These are phyloP conservation scores for Mechanitis mazaeus DNA, from an alignment of 2,888 invertebrate species.

Conservation along the genomic window DNA sequence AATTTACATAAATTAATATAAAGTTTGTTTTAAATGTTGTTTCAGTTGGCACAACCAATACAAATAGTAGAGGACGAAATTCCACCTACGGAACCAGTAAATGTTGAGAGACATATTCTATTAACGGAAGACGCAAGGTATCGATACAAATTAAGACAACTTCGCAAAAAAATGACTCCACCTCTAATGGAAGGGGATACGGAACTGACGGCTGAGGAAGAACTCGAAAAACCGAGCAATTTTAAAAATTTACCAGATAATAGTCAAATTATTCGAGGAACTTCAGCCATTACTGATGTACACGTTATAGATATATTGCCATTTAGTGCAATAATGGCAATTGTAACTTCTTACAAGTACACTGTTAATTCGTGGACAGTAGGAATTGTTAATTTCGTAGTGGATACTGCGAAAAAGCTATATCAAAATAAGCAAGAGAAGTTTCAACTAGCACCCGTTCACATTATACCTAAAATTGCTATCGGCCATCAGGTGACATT, in stretches of 20 bases:
- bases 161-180: constrained; percentile 54
- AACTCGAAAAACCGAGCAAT: constrained; percentile 75
- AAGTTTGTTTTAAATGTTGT: constrained; percentile 1
- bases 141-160: constrained; percentile 57
- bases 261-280: constrained; percentile 76
- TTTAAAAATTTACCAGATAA: constrained; percentile 78
- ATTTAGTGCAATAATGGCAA: constrained; percentile 77
- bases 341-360: constrained; percentile 79
- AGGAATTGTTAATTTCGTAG: constrained; percentile 77
- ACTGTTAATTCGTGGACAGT: constrained; percentile 76
- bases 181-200: constrained; percentile 49
- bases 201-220: constrained; percentile 58
- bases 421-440: constrained; percentile 57
- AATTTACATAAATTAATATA: background rate
- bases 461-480: constrained; percentile 78
- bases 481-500: constrained; percentile 71
- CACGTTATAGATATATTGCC: constrained; percentile 62
- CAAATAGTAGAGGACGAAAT: constrained; percentile 53
- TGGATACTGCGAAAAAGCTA: constrained; percentile 65
- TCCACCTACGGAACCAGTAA: constrained; percentile 43
- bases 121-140: constrained; percentile 59
- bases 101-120: constrained; percentile 54
- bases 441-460: constrained; percentile 70
- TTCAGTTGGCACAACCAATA: constrained; percentile 46
- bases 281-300: constrained; percentile 50